Evolutionary conservation across 2,113 vertebrate species (phyloP).

Genomic region (Gopherus flavomarginatus): DNA sequence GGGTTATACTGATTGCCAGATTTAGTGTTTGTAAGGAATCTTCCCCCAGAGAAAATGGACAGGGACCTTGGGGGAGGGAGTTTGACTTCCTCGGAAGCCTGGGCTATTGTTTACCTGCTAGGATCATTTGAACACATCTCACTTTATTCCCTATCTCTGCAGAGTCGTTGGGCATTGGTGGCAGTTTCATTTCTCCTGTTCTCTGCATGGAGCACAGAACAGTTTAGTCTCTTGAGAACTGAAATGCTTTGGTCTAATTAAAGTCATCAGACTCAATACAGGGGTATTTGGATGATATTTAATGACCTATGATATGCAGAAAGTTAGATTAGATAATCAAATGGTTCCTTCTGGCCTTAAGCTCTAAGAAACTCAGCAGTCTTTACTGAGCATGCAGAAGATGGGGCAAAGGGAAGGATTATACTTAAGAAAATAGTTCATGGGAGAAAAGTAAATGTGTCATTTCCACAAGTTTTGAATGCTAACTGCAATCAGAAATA

Average conservation of each 20-base stretch:
- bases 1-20: not conserved
- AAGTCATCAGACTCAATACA: not conserved
- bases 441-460: not conserved
- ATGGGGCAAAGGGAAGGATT: not conserved
- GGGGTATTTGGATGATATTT: not conserved
- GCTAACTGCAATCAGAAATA: not conserved
- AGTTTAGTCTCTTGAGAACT: not conserved
- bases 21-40: not conserved
- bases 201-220: not conserved
- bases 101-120: not conserved
- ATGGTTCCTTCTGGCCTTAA: no score
- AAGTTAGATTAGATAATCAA: not conserved
- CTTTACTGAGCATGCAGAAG: accelerated
- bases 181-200: not conserved
- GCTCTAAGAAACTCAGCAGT: no score
- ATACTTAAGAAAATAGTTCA: not conserved
- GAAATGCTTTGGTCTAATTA: not conserved
- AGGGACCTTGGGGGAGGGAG: not conserved
- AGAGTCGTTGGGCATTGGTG: not conserved
- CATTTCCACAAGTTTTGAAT: not conserved
- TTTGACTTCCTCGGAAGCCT: not conserved
- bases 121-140: not conserved
- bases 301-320: not conserved
- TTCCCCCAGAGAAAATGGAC: not conserved
- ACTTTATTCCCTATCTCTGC: not conserved